Evolutionary conservation across 2,888 invertebrate genomes (phyloP).

Genomic region (Hetaerina titia): DNA sequence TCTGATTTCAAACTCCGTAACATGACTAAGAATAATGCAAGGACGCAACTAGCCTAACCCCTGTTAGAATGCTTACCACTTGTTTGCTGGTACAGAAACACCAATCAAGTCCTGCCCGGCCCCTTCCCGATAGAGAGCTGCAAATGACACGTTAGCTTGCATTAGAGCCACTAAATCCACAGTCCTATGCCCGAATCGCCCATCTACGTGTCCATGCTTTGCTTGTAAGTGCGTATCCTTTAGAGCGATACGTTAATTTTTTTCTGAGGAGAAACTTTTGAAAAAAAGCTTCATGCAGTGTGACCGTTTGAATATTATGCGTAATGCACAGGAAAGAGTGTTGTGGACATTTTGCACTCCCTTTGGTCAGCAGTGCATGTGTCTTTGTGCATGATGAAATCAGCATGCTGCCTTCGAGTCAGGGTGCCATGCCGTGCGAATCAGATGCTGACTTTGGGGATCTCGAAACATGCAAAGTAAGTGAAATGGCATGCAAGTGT

Average conservation of each 20-base stretch:
- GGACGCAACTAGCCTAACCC: background rate
- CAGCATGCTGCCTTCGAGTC: background rate
- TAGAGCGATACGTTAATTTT: background rate
- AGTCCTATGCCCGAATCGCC: background rate
- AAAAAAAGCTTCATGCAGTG: background rate
- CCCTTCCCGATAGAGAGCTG: conserved; percentile 40
- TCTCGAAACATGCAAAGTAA: background rate
- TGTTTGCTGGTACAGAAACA: conserved; percentile 11
- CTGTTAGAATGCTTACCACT: conserved; percentile 25
- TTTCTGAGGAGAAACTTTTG: background rate
- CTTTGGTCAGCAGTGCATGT: background rate
- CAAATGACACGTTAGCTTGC: conserved; percentile 46
- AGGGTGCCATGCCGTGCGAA: background rate
- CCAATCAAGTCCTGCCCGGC: conserved; percentile 36
- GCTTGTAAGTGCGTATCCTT: background rate
- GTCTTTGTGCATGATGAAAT: background rate
- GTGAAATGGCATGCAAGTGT: background rate
- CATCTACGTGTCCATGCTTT: background rate
- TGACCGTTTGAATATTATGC: background rate
- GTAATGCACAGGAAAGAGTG: background rate
- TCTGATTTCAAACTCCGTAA: too few species aligned
- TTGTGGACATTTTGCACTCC: background rate
- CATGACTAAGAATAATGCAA: too few species aligned
- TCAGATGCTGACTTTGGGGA: background rate
- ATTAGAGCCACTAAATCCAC: conserved; percentile 29